Evolutionary conservation across 2,888 invertebrate species (phyloP), one percentile per base, ranked within the genome.

Genomic region (Lithodes maja): DNA sequence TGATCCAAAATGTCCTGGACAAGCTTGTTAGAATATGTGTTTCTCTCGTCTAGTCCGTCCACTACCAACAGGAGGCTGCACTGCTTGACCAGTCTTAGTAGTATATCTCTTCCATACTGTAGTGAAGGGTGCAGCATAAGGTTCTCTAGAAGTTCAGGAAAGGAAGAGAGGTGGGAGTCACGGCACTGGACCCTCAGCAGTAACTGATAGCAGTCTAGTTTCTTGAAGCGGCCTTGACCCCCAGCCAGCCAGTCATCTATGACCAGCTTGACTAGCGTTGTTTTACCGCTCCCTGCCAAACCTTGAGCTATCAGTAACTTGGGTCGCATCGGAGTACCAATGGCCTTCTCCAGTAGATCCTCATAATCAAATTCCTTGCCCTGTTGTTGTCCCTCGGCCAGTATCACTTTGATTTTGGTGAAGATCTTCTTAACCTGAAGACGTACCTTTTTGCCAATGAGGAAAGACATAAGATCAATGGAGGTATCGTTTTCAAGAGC

Each of bases 161-260:
- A 50, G 15, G 82, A 82, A 50, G 49, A 7, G 52, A 33, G n/a
- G 69, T 52, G 68, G 17, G 33, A 50, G 69, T 82, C 69, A 54
- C 82, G 68, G 15, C 82, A 82, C 82, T 82, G 82, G 12, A 52
- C 82, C 68, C 82, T 49, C 50, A 82, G 82, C 49, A 82, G 7
- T 3, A 82, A 69, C 3, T 82, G 55, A 69, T 82, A 82, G 3
- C 69, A 33, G 69, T 69, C 82, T 68, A 82, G 69, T n/a, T 50
- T 69, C 52, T 50, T 49, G 1, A 82, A 33, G 12, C 54, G 49
- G 15, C 68, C 68, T 12, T 61, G 68, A 17, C 69, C 82, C 53
- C 3, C 69, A 49, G 9, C 71, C 50, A 69, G 12, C 68, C 69
- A 82, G 5, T 82, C 82, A n/a, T 61, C 49, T n/a, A 53, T 82